Percentiles rank a stretch among this genome's conserved stretches.
phyloP scores from a whole-genome alignment of 2,888 invertebrate species.

The Andrena camellia region DNA sequence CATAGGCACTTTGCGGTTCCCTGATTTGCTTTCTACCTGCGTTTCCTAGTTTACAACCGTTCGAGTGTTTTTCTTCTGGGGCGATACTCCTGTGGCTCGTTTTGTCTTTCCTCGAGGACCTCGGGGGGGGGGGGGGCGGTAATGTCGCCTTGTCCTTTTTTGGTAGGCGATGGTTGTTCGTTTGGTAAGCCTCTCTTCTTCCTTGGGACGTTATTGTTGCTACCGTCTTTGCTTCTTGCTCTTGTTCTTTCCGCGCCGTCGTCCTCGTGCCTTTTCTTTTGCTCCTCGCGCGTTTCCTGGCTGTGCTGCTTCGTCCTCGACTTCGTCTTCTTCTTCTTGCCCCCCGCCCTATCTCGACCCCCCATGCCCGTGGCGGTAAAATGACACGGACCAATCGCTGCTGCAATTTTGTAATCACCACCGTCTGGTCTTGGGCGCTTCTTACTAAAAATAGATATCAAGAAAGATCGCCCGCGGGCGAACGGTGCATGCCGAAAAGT shows the following conservation, averaged over 20 bases:
- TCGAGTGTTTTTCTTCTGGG: constrained; percentile 16
- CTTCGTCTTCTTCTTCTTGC: constrained; percentile 13
- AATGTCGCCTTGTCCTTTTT: background rate
- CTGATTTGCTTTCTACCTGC: constrained; percentile 8
- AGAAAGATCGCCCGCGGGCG: constrained; percentile 32
- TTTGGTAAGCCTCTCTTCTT: background rate
- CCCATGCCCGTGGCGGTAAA: constrained; percentile 42
- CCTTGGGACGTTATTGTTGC: constrained; percentile 35
- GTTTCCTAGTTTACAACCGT: background rate
- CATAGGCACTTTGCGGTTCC: background rate
- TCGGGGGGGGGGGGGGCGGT: too few relatives aligned
- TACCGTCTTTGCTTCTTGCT: constrained; percentile 19
- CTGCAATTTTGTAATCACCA: constrained; percentile 61
- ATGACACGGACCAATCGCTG: constrained; percentile 60
- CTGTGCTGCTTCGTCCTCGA: background rate
- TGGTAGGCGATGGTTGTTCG: background rate
- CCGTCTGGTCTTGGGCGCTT: constrained; percentile 48
- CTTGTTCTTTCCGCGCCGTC: background rate
- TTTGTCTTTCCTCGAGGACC: background rate
- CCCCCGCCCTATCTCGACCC: constrained; percentile 7
- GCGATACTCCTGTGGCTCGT: background rate
- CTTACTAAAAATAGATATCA: constrained; percentile 61
- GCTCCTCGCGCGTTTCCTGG: constrained; percentile 6
- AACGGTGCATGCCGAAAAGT: constrained; percentile 27
- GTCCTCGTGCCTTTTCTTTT: constrained; percentile 19